Percentiles rank a stretch among this genome's conserved stretches.
Conservation (phyloP, 2,888 invertebrate genomes). For the Nephrotoma flavescens region DNA sequence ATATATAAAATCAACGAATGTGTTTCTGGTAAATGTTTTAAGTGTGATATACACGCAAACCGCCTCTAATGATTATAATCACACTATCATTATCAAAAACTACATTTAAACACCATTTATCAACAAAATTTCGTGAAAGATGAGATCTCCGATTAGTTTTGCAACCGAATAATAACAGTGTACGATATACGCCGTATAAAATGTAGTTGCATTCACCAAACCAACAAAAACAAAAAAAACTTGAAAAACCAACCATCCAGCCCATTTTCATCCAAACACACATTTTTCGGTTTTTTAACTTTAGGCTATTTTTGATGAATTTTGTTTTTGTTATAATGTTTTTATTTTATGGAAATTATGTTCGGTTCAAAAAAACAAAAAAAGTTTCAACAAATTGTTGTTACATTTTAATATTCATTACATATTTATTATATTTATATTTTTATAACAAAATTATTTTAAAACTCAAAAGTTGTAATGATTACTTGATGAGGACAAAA, state of each 20-base stretch:
- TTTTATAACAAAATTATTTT: not conserved
- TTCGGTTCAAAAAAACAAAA: not conserved
- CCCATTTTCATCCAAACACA: not conserved
- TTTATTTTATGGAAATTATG: not conserved
- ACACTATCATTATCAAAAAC: no score
- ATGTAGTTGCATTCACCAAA: not conserved
- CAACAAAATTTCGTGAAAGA: no score
- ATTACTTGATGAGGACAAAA: not conserved
- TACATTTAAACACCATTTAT: no score
- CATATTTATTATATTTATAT: not conserved
- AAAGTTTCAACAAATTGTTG: not conserved
- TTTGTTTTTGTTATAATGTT: not conserved
- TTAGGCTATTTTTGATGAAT: not conserved
- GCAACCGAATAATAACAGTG: not conserved
- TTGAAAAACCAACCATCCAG: not conserved
- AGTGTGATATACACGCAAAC: no score
- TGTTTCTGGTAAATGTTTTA: no score
- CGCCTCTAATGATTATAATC: no score
- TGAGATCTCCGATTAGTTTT: not conserved
- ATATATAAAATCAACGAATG: no score
- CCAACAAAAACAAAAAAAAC: not conserved
- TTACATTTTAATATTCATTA: not conserved
- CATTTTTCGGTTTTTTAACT: not conserved
- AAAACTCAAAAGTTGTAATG: not conserved
- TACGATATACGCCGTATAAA: not conserved